Percentiles rank a stretch among this genome's conserved stretches.
These are phyloP conservation scores for Melangyna quadrimaculata DNA, from an alignment of 2,888 invertebrate species.

Conservation along the genomic window DNA sequence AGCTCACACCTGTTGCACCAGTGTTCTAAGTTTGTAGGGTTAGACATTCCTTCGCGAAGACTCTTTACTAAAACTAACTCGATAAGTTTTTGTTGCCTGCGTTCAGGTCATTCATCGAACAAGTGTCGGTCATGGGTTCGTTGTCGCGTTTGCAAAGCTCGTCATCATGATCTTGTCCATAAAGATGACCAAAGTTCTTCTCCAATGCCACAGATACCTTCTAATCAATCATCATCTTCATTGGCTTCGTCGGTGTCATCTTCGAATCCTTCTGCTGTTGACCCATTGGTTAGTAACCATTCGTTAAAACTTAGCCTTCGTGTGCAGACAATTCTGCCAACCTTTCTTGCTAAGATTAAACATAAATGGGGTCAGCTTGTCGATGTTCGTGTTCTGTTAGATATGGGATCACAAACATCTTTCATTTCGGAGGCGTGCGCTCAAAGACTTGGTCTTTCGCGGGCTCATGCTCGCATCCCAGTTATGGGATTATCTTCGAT, in stretches of 20 bases:
- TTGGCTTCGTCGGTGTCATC: neutral
- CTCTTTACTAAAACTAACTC: neutral
- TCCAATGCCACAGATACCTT: neutral
- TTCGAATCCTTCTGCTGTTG: neutral
- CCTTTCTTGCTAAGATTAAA: neutral
- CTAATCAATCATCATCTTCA: neutral
- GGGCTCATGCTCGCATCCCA: conserved; percentile 1
- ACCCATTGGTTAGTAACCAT: neutral
- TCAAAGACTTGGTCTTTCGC: neutral
- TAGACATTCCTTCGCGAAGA: conserved; percentile 11
- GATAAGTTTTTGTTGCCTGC: neutral
- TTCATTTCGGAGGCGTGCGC: neutral
- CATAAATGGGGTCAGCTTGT: neutral
- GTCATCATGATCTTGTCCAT: conserved; percentile 12
- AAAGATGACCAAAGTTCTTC: neutral
- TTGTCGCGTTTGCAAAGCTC: conserved; percentile 5
- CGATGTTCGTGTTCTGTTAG: neutral
- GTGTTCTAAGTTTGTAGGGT: neutral
- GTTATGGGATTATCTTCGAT: neutral
- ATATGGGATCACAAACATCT: neutral
- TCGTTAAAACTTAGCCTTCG: neutral
- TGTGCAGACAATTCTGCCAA: neutral
- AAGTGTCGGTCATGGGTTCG: conserved; percentile 14
- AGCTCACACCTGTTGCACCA: neutral
- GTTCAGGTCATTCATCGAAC: neutral